Conservation (phyloP, 2,888 invertebrate genomes). For the Nematopogon swammerdamellus region DNA sequence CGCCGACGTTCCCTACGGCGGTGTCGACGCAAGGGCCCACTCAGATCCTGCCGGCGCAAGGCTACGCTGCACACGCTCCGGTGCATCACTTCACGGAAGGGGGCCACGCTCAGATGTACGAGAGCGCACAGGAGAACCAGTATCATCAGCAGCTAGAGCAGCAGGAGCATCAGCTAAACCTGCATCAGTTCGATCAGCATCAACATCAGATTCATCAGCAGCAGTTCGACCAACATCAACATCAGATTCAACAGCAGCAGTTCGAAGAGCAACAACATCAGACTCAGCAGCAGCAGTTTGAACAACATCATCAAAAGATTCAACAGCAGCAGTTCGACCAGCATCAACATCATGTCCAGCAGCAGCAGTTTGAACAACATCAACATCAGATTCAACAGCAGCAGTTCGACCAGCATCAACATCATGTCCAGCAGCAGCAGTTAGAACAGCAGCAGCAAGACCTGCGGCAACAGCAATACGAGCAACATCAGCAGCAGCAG, state of each 20-base stretch:
- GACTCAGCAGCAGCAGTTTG: conserved; percentile 37
- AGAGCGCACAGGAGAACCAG: conserved; percentile 30
- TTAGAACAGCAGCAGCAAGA: neutral
- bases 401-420: conserved; percentile 18
- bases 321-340: conserved; percentile 32
- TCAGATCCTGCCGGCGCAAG: neutral
- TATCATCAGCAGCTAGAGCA: conserved; percentile 21
- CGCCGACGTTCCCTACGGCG: neutral
- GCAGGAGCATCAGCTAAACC: conserved; percentile 1
- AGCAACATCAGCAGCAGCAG: conserved; percentile 14
- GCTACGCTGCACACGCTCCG: neutral
- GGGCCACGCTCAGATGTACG: conserved; percentile 37
- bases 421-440: neutral
- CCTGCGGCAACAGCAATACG: conserved; percentile 12
- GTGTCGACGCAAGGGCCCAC: neutral
- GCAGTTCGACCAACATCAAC: neutral
- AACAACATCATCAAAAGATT: conserved; percentile 41
- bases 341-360: conserved; percentile 9
- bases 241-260: neutral
- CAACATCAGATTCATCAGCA: neutral
- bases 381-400: conserved; percentile 3
- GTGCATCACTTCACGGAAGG: conserved; percentile 31
- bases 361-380: neutral
- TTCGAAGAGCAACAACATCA: neutral
- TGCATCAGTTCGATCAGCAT: neutral